These are phyloP conservation scores for Poeciliopsis turrubarensis DNA, from an alignment of 2,113 vertebrate genomes.

Conservation along the genomic window DNA sequence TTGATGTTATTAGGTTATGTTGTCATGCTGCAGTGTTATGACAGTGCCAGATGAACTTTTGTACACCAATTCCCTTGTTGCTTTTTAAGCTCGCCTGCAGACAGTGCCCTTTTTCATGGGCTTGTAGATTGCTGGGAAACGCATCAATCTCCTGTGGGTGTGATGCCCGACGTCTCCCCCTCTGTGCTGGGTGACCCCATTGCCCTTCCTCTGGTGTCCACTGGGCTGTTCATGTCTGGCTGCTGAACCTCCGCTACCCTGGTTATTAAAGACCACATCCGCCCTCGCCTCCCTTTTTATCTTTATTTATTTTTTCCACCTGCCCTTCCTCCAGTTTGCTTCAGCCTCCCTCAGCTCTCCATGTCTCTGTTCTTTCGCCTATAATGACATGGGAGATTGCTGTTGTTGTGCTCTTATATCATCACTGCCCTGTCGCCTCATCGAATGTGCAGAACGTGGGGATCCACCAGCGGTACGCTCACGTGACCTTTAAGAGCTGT, in stretches of 20 bases:
- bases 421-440: not conserved
- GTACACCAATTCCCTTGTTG: conserved; percentile 71
- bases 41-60: conserved; percentile 73
- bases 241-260: conserved; percentile 69
- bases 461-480: conserved; percentile 12
- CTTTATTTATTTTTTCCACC: conserved; percentile 21
- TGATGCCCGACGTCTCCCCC: conserved; percentile 55
- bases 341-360: conserved; percentile 37
- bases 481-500: conserved; percentile 29
- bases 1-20: conserved; percentile 61
- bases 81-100: conserved; percentile 73
- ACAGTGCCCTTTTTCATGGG: conserved; percentile 74
- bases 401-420: conserved; percentile 40
- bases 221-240: conserved; percentile 74
- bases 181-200: conserved; percentile 62
- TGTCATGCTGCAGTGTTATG: conserved; percentile 68
- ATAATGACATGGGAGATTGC: conserved; percentile 62
- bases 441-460: conserved; percentile 14
- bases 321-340: conserved; percentile 48
- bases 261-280: conserved; percentile 78
- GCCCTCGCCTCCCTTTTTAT: conserved; percentile 49
- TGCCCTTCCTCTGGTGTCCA: conserved; percentile 74
- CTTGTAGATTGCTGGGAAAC: conserved; percentile 75
- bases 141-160: conserved; percentile 76
- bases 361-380: conserved; percentile 55